These are phyloP conservation scores for Hydrolagus colliei DNA, from an alignment of 2,797 vertebrate genomes.

Conservation along the genomic window DNA sequence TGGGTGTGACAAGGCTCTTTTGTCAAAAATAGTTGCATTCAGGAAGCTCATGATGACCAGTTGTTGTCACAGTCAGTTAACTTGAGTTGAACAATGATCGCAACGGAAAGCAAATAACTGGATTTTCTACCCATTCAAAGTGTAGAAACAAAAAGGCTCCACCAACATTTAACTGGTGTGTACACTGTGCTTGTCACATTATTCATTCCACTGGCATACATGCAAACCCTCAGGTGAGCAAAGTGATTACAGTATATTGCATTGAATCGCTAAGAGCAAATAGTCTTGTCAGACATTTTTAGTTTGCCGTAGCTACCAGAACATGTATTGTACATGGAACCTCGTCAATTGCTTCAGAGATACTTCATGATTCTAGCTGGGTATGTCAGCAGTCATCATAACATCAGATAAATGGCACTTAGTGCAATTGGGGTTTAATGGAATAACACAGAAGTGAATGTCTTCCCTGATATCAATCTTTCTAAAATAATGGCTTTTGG, in stretches of 20 bases:
- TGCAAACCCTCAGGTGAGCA: background rate
- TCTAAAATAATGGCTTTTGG: no score
- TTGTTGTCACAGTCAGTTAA: conserved; percentile 2
- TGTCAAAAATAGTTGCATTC: conserved; percentile 10
- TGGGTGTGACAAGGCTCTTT: background rate
- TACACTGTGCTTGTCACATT: background rate
- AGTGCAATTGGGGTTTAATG: background rate
- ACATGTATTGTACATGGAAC: background rate
- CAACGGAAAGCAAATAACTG: background rate
- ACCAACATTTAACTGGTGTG: background rate
- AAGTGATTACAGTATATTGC: background rate
- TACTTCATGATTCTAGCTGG: background rate
- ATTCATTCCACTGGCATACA: background rate
- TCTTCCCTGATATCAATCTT: background rate
- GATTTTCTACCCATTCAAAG: background rate
- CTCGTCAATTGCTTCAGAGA: conserved; percentile 5
- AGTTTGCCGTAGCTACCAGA: conserved; percentile 5
- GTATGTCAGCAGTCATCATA: background rate
- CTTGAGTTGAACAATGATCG: background rate
- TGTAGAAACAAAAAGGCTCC: background rate
- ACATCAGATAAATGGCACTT: conserved; percentile 6
- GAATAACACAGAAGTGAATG: background rate
- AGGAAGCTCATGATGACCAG: background rate
- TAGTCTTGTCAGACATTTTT: background rate
- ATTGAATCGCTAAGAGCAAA: no score